Evolutionary conservation across 2,113 vertebrate species (phyloP).

Genomic region (Recurvirostra avosetta): DNA sequence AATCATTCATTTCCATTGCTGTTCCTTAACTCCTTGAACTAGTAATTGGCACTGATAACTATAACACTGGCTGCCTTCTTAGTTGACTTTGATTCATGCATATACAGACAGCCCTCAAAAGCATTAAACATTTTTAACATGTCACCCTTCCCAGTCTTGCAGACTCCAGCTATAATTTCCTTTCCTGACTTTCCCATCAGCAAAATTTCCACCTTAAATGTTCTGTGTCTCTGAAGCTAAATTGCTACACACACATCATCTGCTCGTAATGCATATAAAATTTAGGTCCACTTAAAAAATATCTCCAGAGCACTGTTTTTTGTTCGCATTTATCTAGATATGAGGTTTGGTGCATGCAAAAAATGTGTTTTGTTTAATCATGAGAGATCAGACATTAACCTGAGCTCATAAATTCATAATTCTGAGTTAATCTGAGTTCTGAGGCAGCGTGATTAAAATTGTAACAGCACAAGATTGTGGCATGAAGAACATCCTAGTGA

Average conservation of each 20-base stretch:
- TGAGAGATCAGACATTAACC: neutral
- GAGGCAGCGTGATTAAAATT: neutral
- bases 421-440: neutral
- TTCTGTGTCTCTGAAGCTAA: neutral
- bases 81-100: neutral
- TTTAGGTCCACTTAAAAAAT: neutral
- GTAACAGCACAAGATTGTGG: neutral
- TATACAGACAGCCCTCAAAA: neutral
- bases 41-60: neutral
- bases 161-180: neutral
- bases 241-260: neutral
- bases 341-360: neutral
- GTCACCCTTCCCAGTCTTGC: neutral
- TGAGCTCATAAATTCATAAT: neutral
- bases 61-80: neutral
- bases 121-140: neutral
- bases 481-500: neutral
- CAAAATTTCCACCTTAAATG: neutral
- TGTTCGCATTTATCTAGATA: neutral
- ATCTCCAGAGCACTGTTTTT: neutral
- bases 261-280: neutral
- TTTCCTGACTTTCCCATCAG: neutral
- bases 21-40: neutral
- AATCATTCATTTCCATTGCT: neutral
- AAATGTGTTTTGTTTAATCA: neutral